Evolutionary conservation across 2,888 invertebrate species (phyloP).

Genomic region (Pollenia labialis): DNA sequence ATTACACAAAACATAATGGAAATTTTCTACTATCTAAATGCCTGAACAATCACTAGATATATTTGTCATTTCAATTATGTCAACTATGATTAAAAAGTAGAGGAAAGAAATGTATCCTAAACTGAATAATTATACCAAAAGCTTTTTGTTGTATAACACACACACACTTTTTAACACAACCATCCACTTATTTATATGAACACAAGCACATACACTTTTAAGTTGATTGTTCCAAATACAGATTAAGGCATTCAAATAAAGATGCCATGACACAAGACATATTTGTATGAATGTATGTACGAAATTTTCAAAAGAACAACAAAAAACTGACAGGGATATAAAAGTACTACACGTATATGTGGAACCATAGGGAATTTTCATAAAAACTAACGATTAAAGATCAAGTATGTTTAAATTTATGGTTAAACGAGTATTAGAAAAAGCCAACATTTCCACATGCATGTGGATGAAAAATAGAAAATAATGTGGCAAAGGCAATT

Average conservation of each 20-base stretch:
- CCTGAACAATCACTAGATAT: slow-evolving; percentile 10
- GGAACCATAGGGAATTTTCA: background rate
- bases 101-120: background rate
- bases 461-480: background rate
- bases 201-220: background rate
- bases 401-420: background rate
- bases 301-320: background rate
- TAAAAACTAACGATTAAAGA: slow-evolving; percentile 1
- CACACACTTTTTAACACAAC: background rate
- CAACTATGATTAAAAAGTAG: slow-evolving; percentile 31
- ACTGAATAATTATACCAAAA: slow-evolving; percentile 35
- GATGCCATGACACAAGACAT: background rate
- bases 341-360: background rate
- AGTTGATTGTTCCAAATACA: slow-evolving; percentile 21
- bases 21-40: background rate
- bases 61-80: slow-evolving; percentile 29
- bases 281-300: background rate
- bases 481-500: too few species aligned
- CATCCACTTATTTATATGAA: background rate
- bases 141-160: background rate
- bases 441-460: background rate
- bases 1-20: background rate
- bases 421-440: background rate
- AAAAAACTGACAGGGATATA: background rate
- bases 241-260: slow-evolving; percentile 30